phyloP scores from a whole-genome alignment of 2,888 invertebrate genomes.

The Thera britannica region DNA sequence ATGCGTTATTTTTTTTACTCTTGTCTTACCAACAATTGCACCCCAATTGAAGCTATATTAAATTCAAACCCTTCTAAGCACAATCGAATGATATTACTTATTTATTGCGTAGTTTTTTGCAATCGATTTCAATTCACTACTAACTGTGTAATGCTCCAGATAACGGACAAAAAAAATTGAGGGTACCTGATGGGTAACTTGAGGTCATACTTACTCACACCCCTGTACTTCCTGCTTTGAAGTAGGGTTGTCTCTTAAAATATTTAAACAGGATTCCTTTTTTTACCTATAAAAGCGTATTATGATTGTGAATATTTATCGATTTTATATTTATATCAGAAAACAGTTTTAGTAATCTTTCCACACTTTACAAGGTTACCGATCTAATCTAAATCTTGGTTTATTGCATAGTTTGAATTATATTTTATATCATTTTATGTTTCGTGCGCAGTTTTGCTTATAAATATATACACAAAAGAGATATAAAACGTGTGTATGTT shows the following conservation, averaged over 20 bases:
- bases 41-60: constrained; percentile 78
- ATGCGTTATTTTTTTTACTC: constrained; percentile 60
- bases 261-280: background rate
- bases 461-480: background rate
- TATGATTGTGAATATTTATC: constrained; percentile 9
- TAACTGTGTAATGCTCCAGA: constrained; percentile 78
- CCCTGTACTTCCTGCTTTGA: constrained; percentile 78
- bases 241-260: constrained; percentile 61
- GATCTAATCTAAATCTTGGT: constrained; percentile 29
- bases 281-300: constrained; percentile 8
- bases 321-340: constrained; percentile 44
- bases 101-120: constrained; percentile 80
- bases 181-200: constrained; percentile 80
- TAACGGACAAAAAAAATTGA: constrained; percentile 57
- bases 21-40: constrained; percentile 56
- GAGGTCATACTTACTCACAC: constrained; percentile 82
- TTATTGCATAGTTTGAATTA: constrained; percentile 9
- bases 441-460: background rate
- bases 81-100: constrained; percentile 73
- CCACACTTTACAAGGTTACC: constrained; percentile 23
- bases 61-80: constrained; percentile 82
- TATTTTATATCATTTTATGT: background rate
- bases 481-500: background rate
- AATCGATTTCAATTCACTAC: constrained; percentile 62
- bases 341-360: constrained; percentile 37